Base-by-base conservation (phyloP, 2,113 vertebrate species). In the Semnornis frantzii region DNA sequence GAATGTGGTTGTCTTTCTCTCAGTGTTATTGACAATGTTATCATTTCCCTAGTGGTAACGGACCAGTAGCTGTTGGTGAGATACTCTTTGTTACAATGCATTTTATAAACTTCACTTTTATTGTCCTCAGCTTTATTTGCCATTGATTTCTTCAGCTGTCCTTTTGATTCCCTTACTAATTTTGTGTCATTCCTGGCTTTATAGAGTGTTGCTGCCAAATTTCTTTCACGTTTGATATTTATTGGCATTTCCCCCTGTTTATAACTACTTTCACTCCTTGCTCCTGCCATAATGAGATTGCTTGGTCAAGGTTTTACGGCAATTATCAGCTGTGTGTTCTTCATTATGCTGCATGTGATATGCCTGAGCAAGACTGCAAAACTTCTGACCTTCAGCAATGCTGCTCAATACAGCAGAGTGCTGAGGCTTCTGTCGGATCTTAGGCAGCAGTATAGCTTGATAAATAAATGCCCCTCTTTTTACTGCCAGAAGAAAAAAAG, bases 101-200 rank as follows among this genome's bases (percentile, higher is more conserved):
- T 33, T 90, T 95, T 89, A 90, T 93, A 86, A 93, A 89, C 83
- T 90, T 94, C 27, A 42, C 90, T 96, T 96, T 94, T 90, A 91
- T 88, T 94, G 80, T 88, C 77, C 73, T 94, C 84, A 71, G 73
- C 48, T 96, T 91, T 86, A 93, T 65, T 78, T 89, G 58, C 66
- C 42, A 92, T 95, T 79, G 93, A 94, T 95, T 95, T 93, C 80
- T 94, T 90, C 73, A 72, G 28, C n/a, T 93, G 83, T 90, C 77
- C 70, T 92, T 93, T 94, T 90, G 37, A 59, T 96, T 89, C 71
- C 63, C 33, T 60, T 88, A 96, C 86, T 81, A 93, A 94, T 93
- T 95, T 94, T 92, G 44, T 90, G 83, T 84, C 90, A 58, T 94
- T 88, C 62, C 31, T 82, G 39, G 28, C 21, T 92, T 65, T 59